Conservation (phyloP, 2,888 invertebrate species). For the Pristionchus fissidentatus region DNA sequence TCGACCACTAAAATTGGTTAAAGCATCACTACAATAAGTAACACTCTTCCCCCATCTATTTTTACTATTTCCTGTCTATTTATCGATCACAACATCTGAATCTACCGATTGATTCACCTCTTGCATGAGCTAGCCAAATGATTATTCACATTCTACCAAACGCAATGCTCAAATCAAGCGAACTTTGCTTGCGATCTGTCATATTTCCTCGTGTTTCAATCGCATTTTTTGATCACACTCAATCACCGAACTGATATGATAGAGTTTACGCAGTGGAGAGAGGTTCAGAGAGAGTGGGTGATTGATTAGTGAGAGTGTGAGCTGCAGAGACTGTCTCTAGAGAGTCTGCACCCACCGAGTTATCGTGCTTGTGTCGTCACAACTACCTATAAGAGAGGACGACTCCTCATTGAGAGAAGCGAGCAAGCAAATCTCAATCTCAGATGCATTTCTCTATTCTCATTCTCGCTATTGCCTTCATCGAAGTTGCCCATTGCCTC, state of each 20-base stretch:
- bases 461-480: not conserved
- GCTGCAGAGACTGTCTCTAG: not conserved
- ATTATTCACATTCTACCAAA: not conserved
- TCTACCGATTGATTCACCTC: constrained; percentile 19
- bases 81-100: no score
- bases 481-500: not conserved
- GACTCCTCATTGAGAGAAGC: not conserved
- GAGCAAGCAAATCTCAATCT: not conserved
- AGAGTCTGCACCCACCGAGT: constrained; percentile 7
- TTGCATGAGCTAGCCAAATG: not conserved
- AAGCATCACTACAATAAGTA: no score
- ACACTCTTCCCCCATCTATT: no score
- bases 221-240: constrained; percentile 21
- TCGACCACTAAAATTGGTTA: no score
- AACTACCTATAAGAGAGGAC: not conserved
- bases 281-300: not conserved
- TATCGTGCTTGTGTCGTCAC: constrained; percentile 31
- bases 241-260: constrained; percentile 29
- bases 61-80: no score
- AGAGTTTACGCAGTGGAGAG: not conserved
- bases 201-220: constrained; percentile 11
- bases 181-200: not conserved
- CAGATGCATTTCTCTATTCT: not conserved
- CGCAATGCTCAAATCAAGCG: not conserved
- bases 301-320: not conserved